Base-by-base conservation (phyloP, 2,888 invertebrate species). In the Globia sparganii region DNA sequence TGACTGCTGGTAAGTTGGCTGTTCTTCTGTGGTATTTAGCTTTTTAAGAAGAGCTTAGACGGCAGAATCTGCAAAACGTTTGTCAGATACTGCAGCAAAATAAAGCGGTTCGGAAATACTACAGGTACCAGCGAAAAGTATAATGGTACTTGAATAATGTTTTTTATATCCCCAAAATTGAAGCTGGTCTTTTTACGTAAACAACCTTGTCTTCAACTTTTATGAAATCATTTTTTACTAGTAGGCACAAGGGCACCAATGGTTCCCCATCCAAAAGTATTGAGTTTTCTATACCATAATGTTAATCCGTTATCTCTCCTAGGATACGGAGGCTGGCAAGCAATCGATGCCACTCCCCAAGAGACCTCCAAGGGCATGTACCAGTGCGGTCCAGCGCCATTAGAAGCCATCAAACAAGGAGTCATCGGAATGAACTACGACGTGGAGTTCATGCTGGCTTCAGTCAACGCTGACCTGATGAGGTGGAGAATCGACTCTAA, bases 291-390 rank as follows among this genome's bases (percentile, higher is more conserved):
- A 56, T 56, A 56, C 11, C 28, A 31, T n/a, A 0, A 1, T 62
- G 13, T 25, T 46, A 46, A 65, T 67, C 18, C 21, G 8, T 53
- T 34, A 2, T 28, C 46, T 31, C 25, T 2, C 97, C 40, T 15
- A 97, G 98, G 98, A 21, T 98, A 98, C 91, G 98, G 98, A 0
- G 99, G 99, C n/a, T 99, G 99, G 99, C 99, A 99, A 95, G 98
- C 98, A 0, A 97, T 98, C 66, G 99, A 99, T 91, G 97, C 98
- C 0, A 99, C 99, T 0, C 98, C 99, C 0, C 98, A 98, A 92
- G 98, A 98, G 93, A 97, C 97, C 0, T 98, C 98, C 8, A 97
- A 97, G 58, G 97, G 97, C 0, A 90, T 97, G 79, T 98, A 97
- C 94, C 98, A 98, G 82, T 98, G 98, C 88, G 98, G 99, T 0